Base-by-base conservation (phyloP, 2,113 vertebrate genomes). In the Camelus dromedarius region DNA sequence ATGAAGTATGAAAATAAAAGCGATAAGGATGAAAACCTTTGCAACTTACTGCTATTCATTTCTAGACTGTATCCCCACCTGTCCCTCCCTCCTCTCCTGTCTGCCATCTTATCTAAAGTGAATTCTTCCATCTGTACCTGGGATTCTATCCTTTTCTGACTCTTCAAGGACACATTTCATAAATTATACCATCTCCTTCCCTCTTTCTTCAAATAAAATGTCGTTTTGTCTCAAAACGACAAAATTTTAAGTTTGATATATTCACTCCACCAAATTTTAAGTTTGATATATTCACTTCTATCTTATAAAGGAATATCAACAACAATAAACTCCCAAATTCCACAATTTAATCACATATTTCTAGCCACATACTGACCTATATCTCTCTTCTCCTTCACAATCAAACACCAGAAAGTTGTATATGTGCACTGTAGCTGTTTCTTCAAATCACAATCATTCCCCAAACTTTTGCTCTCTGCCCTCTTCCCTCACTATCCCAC, bases 281-380 rank as follows among this genome's bases (percentile, higher is more conserved):
- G n/a, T n/a, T n/a, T n/a, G 30, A 67, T 79, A 58, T 93, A 67
- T 52, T 96, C 13, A 88, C 8, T 91, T 91, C 6, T 80, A 20
- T 54, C 8, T 76, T 80, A 54, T 84, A 84, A 83, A 69, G 15
- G 18, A 80, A 50, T 62, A 6, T 15, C 22, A 89, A 4, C 22
- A 66, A 18, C 8, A 66, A 58, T 56, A 77, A 93, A 35, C 6
- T 81, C 38, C 13, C 22, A 62, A 62, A n/a, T 19, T 46, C 18
- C n/a, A 66, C 10, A 58, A 16, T 83, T 86, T 52, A 64, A 58
- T 73, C 22, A 22, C 35, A 73, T 6, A 48, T 83, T 56, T 8
- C 35, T 24, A 50, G 24, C 11, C 16, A 70, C 14, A 14, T 12
- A 42, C 15, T 16, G n/a, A 22, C 13, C 14, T 19, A 26, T 24